These are phyloP conservation scores for Atractosteus spatula DNA, from an alignment of 2,113 vertebrate species.

Conservation along the genomic window DNA sequence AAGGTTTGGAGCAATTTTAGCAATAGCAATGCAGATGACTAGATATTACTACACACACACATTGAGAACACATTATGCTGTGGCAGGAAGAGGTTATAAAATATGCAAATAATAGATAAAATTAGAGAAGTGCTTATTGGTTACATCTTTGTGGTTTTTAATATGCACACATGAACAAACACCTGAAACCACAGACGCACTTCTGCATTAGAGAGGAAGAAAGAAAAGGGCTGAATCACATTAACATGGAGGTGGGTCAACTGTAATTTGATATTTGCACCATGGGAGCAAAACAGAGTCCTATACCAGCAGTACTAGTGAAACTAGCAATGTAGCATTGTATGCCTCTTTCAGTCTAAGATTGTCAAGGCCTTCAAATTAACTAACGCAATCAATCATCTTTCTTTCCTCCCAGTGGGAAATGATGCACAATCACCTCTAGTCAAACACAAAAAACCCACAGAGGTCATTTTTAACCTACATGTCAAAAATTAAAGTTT, in stretches of 20 bases:
- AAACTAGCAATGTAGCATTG: not conserved
- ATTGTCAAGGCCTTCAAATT: no score
- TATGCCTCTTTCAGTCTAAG: no score
- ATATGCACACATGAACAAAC: not conserved
- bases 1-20: no score
- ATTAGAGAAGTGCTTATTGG: not conserved
- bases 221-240: not conserved
- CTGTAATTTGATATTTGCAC: not conserved
- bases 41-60: no score
- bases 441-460: no score
- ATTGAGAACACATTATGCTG: not conserved
- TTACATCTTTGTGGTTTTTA: slow-evolving; percentile 8
- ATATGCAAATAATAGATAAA: not conserved
- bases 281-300: not conserved
- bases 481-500: no score
- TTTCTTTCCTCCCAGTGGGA: no score
- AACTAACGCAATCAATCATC: no score
- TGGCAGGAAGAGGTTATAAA: slow-evolving; percentile 2
- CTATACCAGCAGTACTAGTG: not conserved
- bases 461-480: no score
- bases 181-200: slow-evolving; percentile 3
- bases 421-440: no score
- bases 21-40: no score
- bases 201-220: not conserved
- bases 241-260: not conserved